phyloP scores from a whole-genome alignment of 2,797 vertebrate genomes.

The Gallinago solitaria region DNA sequence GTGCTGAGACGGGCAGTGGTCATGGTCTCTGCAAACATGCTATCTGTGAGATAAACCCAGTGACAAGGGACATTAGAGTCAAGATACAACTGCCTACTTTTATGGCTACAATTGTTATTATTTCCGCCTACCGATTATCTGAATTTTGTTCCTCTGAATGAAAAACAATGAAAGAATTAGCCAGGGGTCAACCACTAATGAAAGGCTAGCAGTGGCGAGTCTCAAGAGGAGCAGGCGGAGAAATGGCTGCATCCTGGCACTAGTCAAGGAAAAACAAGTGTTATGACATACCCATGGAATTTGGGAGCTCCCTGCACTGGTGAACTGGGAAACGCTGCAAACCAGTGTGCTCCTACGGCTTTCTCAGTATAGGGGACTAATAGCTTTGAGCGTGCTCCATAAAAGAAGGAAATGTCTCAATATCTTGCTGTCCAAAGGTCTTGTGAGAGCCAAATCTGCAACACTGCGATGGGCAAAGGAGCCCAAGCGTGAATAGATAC shows the following conservation, averaged over 20 bases:
- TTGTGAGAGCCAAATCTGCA: neutral
- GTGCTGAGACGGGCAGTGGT: constrained; percentile 88
- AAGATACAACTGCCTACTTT: neutral
- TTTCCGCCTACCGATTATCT: neutral
- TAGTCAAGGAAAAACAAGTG: neutral
- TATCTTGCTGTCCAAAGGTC: neutral
- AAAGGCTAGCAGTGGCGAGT: neutral
- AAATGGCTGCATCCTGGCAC: neutral
- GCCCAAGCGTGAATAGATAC: neutral
- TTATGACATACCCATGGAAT: neutral
- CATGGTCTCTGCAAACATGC: constrained; percentile 94
- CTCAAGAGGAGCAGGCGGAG: neutral
- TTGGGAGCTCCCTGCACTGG: neutral
- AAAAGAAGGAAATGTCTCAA: neutral
- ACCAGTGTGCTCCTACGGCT: neutral
- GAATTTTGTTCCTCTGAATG: neutral
- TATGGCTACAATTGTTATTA: neutral
- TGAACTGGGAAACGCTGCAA: neutral
- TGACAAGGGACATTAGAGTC: constrained; percentile 35
- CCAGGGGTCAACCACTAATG: neutral
- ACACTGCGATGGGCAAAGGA: neutral
- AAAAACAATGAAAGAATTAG: neutral
- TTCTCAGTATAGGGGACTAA: neutral
- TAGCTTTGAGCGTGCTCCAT: neutral
- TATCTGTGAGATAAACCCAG: constrained; percentile 82